phyloP scores from a whole-genome alignment of 1,140 invertebrate species.

The Pentalonia nigronervosa region DNA sequence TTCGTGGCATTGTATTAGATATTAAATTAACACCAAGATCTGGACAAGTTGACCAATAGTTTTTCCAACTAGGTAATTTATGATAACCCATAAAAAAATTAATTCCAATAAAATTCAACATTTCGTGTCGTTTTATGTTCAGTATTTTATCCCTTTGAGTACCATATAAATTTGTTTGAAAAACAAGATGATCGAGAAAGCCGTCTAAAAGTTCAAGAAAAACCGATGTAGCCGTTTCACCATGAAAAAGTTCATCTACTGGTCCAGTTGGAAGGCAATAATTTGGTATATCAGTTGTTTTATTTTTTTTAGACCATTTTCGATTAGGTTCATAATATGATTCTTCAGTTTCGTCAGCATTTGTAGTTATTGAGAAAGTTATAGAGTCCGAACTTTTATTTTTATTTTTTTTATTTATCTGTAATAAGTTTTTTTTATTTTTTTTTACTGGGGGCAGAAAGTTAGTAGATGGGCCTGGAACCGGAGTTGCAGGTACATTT shows the following conservation, averaged over 20 bases:
- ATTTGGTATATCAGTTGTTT: not conserved
- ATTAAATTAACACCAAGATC: conserved; percentile 20
- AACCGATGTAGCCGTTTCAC: conserved; percentile 21
- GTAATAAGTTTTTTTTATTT: conserved; percentile 20
- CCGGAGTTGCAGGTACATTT: not conserved
- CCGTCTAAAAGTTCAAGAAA: conserved; percentile 48
- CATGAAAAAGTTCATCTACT: conserved; percentile 36
- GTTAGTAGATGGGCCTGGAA: not conserved
- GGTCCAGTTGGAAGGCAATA: not conserved
- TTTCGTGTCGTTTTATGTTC: no score
- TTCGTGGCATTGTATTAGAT: no score
- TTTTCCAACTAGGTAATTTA: conserved; percentile 18
- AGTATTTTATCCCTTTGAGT: conserved; percentile 25
- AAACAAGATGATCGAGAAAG: conserved; percentile 4
- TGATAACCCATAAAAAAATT: no score
- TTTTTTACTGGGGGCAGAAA: not conserved
- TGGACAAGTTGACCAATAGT: conserved; percentile 24
- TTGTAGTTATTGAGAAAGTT: not conserved
- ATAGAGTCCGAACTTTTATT: not conserved
- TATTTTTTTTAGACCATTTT: conserved; percentile 10
- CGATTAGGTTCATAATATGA: conserved; percentile 15
- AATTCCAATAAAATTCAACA: no score
- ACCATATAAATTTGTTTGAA: conserved; percentile 47
- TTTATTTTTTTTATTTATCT: not conserved
- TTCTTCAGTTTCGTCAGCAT: not conserved